These are phyloP conservation scores for Drosophila repleta DNA, from an alignment of 1,140 invertebrate species.

Conservation along the genomic window DNA sequence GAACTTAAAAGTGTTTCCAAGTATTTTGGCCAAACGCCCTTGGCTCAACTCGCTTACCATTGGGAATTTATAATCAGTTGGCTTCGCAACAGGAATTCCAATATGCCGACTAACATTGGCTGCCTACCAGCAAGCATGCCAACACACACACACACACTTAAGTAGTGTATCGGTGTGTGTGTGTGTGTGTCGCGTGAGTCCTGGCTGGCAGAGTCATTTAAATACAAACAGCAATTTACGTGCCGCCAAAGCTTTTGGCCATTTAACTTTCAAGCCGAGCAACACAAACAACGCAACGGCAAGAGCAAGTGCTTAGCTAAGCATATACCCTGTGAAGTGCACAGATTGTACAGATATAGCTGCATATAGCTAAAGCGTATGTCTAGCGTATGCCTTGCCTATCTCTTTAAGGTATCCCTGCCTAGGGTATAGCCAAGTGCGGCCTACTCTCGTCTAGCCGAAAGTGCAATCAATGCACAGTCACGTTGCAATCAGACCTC, in stretches of 20 bases:
- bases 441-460: neutral
- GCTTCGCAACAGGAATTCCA: conserved; percentile 20
- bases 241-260: conserved; percentile 31
- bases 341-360: too few species aligned
- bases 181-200: too few species aligned
- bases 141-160: conserved; percentile 7
- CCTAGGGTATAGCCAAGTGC: neutral
- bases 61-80: conserved; percentile 5
- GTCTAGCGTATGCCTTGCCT: too few species aligned
- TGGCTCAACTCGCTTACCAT: neutral
- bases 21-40: neutral
- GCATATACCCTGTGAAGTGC: neutral
- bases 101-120: conserved; percentile 17
- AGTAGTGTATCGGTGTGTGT: too few species aligned
- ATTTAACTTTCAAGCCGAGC: conserved; percentile 21
- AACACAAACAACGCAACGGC: neutral
- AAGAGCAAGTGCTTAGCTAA: neutral
- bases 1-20: neutral
- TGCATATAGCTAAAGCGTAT: too few species aligned
- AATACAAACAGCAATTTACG: conserved; percentile 45
- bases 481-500: conserved; percentile 39
- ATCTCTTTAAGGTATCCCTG: too few species aligned
- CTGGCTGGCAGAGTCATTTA: conserved; percentile 32
- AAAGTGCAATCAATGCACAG: conserved; percentile 40
- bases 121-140: conserved; percentile 4